A percentile compares a stretch with the other conserved stretches of the same genome.
phyloP scores from a whole-genome alignment of 2,888 invertebrate genomes.

The Gerris lacustris region DNA sequence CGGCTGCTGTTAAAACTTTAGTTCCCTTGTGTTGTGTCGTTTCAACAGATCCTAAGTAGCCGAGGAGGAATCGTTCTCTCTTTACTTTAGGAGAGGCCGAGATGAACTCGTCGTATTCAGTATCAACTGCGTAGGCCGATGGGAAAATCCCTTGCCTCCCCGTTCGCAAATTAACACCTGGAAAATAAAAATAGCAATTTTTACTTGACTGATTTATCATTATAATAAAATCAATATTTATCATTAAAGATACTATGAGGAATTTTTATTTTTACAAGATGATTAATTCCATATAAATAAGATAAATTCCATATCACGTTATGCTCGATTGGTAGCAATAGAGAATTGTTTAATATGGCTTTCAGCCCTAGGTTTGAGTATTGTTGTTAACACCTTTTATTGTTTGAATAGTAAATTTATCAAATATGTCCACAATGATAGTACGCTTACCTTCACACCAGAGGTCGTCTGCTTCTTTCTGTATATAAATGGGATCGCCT shows the following conservation, averaged over 20 bases:
- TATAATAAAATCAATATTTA: background rate
- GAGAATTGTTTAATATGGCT: too few species aligned
- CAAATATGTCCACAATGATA: too few species aligned
- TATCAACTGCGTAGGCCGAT: slow-evolving; percentile 90
- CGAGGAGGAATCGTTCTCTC: slow-evolving; percentile 75
- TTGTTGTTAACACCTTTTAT: too few species aligned
- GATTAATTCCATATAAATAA: background rate
- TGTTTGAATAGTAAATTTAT: too few species aligned
- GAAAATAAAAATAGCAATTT: slow-evolving; percentile 29
- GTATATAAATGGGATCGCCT: slow-evolving; percentile 92
- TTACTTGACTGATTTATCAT: background rate
- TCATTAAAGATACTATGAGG: too few species aligned
- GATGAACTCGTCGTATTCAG: slow-evolving; percentile 93
- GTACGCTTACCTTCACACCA: slow-evolving; percentile 80
- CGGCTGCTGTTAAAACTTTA: slow-evolving; percentile 82
- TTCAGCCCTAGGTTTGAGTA: too few species aligned
- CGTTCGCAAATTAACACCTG: slow-evolving; percentile 86
- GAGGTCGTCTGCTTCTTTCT: slow-evolving; percentile 89
- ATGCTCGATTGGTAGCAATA: too few species aligned
- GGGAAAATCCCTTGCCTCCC: slow-evolving; percentile 92
- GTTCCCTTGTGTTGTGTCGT: slow-evolving; percentile 95
- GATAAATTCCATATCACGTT: background rate
- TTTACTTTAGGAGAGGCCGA: slow-evolving; percentile 70
- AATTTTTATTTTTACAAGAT: background rate
- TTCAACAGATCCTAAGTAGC: slow-evolving; percentile 92